These are phyloP conservation scores for Unio delphinus DNA, from an alignment of 2,888 invertebrate genomes.

Conservation along the genomic window DNA sequence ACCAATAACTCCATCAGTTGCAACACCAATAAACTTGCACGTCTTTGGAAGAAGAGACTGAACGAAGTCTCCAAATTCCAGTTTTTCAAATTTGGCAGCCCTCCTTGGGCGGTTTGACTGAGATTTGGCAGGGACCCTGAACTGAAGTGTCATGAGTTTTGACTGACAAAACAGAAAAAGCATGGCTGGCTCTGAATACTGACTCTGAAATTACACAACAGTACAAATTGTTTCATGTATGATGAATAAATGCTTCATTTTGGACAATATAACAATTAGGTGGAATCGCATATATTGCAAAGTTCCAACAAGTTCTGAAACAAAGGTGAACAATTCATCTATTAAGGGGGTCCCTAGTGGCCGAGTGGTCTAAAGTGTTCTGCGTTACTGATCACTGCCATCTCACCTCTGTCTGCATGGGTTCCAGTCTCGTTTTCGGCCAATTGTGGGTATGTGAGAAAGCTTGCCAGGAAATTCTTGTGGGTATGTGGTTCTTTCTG, in stretches of 20 bases:
- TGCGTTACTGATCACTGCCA: too few species aligned
- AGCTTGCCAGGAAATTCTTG: too few species aligned
- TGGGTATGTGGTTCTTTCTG: too few species aligned
- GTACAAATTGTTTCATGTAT: background rate
- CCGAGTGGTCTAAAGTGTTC: too few species aligned
- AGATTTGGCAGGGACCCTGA: background rate
- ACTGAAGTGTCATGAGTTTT: conserved; percentile 15
- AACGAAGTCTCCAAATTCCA: conserved; percentile 23
- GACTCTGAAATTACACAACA: conserved; percentile 26
- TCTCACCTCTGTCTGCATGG: too few species aligned
- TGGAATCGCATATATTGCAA: too few species aligned
- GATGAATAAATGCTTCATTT: background rate
- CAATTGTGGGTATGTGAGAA: too few species aligned
- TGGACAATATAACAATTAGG: background rate
- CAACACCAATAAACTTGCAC: conserved; percentile 36
- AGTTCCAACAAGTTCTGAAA: too few species aligned
- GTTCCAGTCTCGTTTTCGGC: too few species aligned
- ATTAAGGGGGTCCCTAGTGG: too few species aligned
- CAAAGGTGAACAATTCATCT: too few species aligned
- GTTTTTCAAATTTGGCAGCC: conserved; percentile 9
- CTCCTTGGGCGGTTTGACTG: conserved; percentile 1
- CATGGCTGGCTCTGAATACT: conserved; percentile 39
- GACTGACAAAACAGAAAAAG: conserved; percentile 39
- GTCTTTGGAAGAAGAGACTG: conserved; percentile 26
- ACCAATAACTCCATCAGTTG: conserved; percentile 50